These are phyloP conservation scores for Melieria picta DNA, from an alignment of 2,888 invertebrate genomes.

Conservation along the genomic window DNA sequence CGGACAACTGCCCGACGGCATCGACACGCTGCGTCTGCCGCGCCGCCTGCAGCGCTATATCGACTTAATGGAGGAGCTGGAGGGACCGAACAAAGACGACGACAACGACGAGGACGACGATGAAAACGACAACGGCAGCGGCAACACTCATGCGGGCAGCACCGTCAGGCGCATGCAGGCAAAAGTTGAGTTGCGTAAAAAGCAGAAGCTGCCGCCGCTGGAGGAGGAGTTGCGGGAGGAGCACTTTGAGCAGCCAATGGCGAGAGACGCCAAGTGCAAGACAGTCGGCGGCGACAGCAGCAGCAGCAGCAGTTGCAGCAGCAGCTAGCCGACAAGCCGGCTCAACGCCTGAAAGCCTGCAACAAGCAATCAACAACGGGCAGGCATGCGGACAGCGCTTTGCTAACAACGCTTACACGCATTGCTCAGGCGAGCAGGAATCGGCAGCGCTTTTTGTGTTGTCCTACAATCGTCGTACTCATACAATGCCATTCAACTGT, in stretches of 20 bases:
- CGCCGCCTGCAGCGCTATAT: slow-evolving; percentile 75
- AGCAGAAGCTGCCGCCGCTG: slow-evolving; percentile 11
- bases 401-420: too few relatives aligned
- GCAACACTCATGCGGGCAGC: not conserved
- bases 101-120: slow-evolving; percentile 1
- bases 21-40: slow-evolving; percentile 76
- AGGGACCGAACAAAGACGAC: slow-evolving; percentile 42
- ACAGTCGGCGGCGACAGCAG: slow-evolving; percentile 10
- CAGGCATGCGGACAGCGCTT: too few relatives aligned
- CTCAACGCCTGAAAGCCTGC: too few relatives aligned
- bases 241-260: slow-evolving; percentile 11
- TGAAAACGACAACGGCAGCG: slow-evolving; percentile 24
- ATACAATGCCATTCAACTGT: too few relatives aligned
- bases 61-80: slow-evolving; percentile 75
- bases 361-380: too few relatives aligned
- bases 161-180: slow-evolving; percentile 26
- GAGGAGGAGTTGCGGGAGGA: slow-evolving; percentile 7
- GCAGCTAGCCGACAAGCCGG: not conserved
- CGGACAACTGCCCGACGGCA: slow-evolving; percentile 80
- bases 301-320: slow-evolving; percentile 15
- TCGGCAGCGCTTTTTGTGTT: too few relatives aligned
- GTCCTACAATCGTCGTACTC: too few relatives aligned
- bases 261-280: slow-evolving; percentile 10
- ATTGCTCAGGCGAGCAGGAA: too few relatives aligned
- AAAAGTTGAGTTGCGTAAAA: slow-evolving; percentile 1